Evolutionary conservation across 2,888 invertebrate species (phyloP), one percentile per base, ranked within the genome.

Genomic region (Ceratothoa steindachneri): DNA sequence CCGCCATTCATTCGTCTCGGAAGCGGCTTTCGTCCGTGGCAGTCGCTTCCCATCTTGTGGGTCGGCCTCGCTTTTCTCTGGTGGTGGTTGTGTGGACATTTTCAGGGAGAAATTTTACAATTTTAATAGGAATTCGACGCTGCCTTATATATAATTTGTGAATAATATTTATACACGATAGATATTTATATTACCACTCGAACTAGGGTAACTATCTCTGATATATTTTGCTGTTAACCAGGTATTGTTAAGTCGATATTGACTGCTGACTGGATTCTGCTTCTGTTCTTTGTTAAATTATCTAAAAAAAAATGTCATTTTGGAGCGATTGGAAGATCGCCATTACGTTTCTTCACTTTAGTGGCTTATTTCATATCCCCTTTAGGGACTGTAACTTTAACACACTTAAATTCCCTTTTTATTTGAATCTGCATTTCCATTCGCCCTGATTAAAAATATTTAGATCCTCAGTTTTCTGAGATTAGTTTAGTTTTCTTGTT

Each of bases 291-390:
- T n/a, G n/a, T n/a, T n/a, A n/a, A n/a, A n/a, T n/a, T n/a, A n/a
- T n/a, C n/a, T n/a, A n/a, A n/a, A n/a, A n/a, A n/a, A 69, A 69
- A 12, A 76, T 76, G 76, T 68, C 76, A 7, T 71, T 73, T 27
- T 76, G 76, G 73, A 51, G 71, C 4, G 27, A 5, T 7, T 76
- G 73, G 76, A 19, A 67, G 24, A 60, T 73, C 22, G 22, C 22
- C 3, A 22, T 67, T 22, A 31, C 51, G 7, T 64, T 67, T 28
- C 29, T 77, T 12, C 67, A 77, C 52, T 77, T 71, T 71, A 71
- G 73, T 53, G 76, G 76, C 27, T 52, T 71, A 60, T 77, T 41
- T 51, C 76, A 77, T 68, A 73, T 77, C 19, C 76, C 76, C 27
- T 77, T 71, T 30, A 77, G 73, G 69, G 69, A 72, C 66, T 4